Conservation (phyloP, 2,113 vertebrate species). For the Sturnus vulgaris region DNA sequence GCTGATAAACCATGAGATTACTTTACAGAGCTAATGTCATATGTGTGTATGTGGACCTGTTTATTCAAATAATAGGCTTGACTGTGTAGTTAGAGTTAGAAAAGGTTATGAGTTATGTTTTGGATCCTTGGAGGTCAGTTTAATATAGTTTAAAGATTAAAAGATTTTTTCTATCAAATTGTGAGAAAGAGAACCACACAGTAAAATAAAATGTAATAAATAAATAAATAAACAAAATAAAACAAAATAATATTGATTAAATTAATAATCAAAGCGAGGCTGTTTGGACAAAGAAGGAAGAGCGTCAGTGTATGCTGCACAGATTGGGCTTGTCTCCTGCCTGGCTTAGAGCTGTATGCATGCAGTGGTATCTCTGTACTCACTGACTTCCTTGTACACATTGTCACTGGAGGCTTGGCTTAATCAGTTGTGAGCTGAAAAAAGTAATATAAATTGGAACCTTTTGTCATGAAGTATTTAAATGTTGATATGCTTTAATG, state of each 20-base stretch:
- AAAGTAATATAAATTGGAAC: slow-evolving; percentile 54
- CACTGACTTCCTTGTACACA: slow-evolving; percentile 29
- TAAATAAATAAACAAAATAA: background rate
- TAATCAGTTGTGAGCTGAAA: slow-evolving; percentile 52
- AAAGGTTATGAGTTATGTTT: background rate
- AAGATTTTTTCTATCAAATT: background rate
- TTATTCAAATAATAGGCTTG: background rate
- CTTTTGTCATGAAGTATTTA: slow-evolving; percentile 61
- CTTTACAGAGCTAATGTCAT: background rate
- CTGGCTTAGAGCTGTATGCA: background rate
- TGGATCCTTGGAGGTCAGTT: background rate
- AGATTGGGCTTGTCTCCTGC: background rate
- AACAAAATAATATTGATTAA: background rate
- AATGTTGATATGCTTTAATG: slow-evolving; percentile 58
- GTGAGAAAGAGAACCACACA: background rate
- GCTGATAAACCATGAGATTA: background rate
- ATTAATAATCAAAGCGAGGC: background rate
- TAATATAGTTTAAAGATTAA: background rate
- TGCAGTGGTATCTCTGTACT: background rate
- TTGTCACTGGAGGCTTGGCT: slow-evolving; percentile 57
- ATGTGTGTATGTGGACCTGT: background rate
- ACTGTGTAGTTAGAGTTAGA: background rate
- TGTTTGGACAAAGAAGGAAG: background rate
- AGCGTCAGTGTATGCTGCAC: background rate
- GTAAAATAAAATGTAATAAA: background rate